These are phyloP conservation scores for Platerodrilus igneus DNA, from an alignment of 2,888 invertebrate genomes.

Conservation along the genomic window DNA sequence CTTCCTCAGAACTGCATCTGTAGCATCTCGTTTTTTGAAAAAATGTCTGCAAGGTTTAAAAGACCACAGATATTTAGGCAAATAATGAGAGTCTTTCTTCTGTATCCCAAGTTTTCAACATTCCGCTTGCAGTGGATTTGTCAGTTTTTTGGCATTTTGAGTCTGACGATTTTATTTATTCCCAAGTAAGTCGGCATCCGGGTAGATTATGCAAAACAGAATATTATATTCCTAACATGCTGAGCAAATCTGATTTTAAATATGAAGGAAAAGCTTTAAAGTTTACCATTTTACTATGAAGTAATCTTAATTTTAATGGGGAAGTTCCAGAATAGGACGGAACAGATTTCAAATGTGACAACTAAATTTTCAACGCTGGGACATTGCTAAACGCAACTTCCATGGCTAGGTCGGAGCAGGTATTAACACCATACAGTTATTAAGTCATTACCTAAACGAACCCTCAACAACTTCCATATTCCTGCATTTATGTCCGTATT, in stretches of 20 bases:
- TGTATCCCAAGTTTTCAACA: constrained; percentile 2
- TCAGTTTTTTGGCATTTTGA: background rate
- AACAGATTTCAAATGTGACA: too few relatives aligned
- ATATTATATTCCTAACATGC: background rate
- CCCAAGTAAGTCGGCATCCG: background rate
- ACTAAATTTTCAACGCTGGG: background rate
- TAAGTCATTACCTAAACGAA: background rate
- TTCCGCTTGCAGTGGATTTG: background rate
- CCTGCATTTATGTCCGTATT: constrained; percentile 4
- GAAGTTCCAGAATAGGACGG: too few relatives aligned
- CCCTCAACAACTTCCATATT: constrained; percentile 2
- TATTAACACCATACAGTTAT: constrained; percentile 5
- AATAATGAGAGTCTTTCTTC: background rate
- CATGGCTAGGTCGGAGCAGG: constrained; percentile 4
- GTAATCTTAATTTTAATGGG: too few relatives aligned
- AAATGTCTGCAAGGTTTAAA: background rate
- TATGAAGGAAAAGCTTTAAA: too few relatives aligned
- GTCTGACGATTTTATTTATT: background rate
- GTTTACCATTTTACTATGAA: too few relatives aligned
- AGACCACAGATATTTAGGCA: background rate
- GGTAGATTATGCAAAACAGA: constrained; percentile 3
- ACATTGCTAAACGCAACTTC: background rate
- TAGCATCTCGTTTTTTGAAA: background rate
- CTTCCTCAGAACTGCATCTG: background rate
- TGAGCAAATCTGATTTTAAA: too few relatives aligned